Evolutionary conservation across 2,113 vertebrate genomes (phyloP).

Genomic region (Jaculus jaculus): DNA sequence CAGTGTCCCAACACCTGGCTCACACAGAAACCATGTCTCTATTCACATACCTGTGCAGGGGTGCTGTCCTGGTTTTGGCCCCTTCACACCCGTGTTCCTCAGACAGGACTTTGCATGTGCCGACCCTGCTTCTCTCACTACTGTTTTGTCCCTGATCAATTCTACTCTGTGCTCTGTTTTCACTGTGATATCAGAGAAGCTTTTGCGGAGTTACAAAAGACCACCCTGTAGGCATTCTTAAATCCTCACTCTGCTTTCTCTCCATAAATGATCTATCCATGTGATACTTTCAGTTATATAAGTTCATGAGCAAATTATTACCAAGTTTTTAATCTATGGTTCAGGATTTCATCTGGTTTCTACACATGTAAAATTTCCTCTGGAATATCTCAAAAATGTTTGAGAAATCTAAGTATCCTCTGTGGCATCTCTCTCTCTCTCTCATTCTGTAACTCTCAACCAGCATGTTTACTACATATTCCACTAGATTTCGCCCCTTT

Average conservation of each 20-base stretch:
- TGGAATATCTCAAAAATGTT: slow-evolving; percentile 7
- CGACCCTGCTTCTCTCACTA: background rate
- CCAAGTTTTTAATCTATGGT: background rate
- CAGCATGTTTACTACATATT: background rate
- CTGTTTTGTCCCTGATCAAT: background rate
- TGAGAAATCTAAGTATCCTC: background rate
- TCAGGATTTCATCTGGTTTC: background rate
- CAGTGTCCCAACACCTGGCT: background rate
- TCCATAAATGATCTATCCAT: background rate
- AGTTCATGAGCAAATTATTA: background rate
- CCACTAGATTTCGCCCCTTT: background rate
- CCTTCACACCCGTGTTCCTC: background rate
- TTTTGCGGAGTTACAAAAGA: background rate
- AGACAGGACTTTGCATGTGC: background rate
- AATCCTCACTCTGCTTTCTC: background rate
- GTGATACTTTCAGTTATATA: background rate
- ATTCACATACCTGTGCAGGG: background rate
- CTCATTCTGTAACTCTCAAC: background rate
- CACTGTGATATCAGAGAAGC: too few species aligned
- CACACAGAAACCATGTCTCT: background rate
- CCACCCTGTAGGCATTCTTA: background rate
- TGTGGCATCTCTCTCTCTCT: background rate
- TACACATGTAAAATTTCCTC: slow-evolving; percentile 28
- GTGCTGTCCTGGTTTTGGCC: background rate
- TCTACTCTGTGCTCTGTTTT: background rate